These are phyloP conservation scores for Podargus strigoides DNA, from an alignment of 2,797 vertebrate species.

Conservation along the genomic window DNA sequence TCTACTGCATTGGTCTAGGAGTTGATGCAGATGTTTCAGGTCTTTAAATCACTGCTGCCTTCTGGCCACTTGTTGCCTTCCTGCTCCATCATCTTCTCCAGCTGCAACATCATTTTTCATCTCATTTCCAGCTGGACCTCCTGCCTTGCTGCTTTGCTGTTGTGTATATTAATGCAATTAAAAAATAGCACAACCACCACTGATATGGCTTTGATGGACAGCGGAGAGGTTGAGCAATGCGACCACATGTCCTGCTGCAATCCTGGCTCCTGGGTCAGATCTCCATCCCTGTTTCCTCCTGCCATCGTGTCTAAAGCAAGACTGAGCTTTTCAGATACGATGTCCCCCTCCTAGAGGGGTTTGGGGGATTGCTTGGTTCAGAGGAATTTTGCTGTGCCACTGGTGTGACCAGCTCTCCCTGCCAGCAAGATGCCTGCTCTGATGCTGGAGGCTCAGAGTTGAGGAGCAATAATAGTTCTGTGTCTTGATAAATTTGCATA, in stretches of 20 bases:
- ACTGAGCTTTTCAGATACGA: neutral
- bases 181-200: neutral
- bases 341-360: too few species aligned
- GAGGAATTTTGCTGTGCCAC: neutral
- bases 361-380: neutral
- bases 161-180: neutral
- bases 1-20: neutral
- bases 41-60: neutral
- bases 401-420: neutral
- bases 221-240: neutral
- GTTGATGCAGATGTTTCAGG: neutral
- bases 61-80: neutral
- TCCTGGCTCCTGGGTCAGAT: neutral
- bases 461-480: neutral
- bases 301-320: neutral
- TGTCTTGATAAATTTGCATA: neutral
- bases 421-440: neutral
- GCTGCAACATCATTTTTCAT: neutral
- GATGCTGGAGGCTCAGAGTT: neutral
- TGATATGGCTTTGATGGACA: neutral
- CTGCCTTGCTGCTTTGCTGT: neutral
- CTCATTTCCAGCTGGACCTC: neutral
- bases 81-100: neutral
- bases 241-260: rapidly evolving
- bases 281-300: neutral